Percentiles rank a stretch among this genome's conserved stretches.
phyloP scores from a whole-genome alignment of 2,797 vertebrate species.

The Mus spretus region DNA sequence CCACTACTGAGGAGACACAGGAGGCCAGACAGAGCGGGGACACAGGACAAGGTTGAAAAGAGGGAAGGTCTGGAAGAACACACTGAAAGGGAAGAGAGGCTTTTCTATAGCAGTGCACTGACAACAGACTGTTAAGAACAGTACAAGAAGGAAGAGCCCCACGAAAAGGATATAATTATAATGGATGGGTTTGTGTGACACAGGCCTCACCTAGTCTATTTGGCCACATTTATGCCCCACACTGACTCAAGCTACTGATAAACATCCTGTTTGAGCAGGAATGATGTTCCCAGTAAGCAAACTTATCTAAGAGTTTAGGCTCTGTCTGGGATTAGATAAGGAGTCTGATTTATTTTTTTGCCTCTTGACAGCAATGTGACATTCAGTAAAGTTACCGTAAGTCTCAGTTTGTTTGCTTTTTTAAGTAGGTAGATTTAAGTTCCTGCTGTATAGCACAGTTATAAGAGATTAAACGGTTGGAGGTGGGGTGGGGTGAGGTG shows the following conservation, averaged over 20 bases:
- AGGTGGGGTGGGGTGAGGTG: neutral
- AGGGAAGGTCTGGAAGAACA: neutral
- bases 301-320: neutral
- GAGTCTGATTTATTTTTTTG: neutral
- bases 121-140: neutral
- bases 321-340: neutral
- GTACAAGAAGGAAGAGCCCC: neutral
- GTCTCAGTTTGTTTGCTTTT: slow-evolving; percentile 19
- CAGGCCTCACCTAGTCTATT: neutral
- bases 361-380: neutral
- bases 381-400: neutral
- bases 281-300: neutral
- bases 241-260: neutral
- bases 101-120: neutral
- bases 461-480: neutral
- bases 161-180: neutral
- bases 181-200: neutral
- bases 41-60: neutral
- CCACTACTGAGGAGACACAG: neutral
- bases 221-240: neutral
- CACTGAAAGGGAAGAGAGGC: neutral
- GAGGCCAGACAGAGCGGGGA: neutral
- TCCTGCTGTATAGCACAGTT: neutral
- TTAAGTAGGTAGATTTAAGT: neutral
- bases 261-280: neutral